A percentile compares a stretch with the other conserved stretches of the same genome.
phyloP scores from a whole-genome alignment of 2,113 vertebrate species.

The Piprites chloris region DNA sequence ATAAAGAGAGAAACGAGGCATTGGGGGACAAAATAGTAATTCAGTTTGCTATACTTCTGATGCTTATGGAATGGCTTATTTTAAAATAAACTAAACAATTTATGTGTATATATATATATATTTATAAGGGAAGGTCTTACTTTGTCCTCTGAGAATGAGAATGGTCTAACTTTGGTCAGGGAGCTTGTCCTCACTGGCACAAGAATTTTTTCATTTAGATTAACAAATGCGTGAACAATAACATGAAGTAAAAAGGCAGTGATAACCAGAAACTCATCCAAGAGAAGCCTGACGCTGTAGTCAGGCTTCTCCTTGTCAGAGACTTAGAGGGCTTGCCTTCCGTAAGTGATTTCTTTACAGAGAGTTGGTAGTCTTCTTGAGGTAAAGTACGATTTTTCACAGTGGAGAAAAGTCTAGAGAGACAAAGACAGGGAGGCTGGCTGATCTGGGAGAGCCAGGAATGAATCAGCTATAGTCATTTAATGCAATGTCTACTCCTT shows the following conservation, averaged over 20 bases:
- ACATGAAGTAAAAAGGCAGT: neutral
- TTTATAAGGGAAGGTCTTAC: neutral
- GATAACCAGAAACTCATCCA: neutral
- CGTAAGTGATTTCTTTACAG: neutral
- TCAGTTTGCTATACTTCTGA: neutral
- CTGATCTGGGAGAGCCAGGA: neutral
- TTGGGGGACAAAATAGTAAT: neutral
- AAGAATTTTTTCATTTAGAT: neutral
- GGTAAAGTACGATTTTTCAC: neutral
- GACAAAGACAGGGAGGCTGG: neutral
- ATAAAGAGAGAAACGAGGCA: neutral
- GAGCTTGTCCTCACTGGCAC: neutral
- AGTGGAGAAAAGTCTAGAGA: neutral
- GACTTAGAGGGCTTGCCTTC: neutral
- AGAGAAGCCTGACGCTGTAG: neutral
- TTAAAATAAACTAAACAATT: neutral
- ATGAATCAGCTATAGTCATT: neutral
- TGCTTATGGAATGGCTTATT: neutral
- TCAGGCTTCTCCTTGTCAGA: neutral
- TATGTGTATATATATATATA: rapidly evolving
- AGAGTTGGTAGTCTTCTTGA: neutral
- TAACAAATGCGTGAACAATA: neutral
- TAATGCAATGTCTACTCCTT: neutral
- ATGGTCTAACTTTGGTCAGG: neutral
- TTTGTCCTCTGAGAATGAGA: neutral